phyloP scores from a whole-genome alignment of 2,113 vertebrate genomes.

The Callionymus lyra region DNA sequence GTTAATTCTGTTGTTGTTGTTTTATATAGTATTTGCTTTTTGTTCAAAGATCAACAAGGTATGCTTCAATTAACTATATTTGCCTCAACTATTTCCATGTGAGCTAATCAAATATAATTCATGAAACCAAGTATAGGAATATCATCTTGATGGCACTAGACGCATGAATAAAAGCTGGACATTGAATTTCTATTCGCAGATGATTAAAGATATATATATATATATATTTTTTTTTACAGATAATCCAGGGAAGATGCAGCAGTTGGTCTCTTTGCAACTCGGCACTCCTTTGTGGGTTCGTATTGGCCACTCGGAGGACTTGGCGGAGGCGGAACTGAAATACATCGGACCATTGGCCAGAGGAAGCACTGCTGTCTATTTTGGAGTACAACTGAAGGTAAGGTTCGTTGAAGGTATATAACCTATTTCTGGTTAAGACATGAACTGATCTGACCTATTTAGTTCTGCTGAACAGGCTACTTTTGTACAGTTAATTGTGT shows the following conservation, averaged over 20 bases:
- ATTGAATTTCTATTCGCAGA: not conserved
- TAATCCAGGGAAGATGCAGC: slow-evolving; percentile 46
- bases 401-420: not conserved
- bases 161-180: not conserved
- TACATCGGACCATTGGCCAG: slow-evolving; percentile 58
- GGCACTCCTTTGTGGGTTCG: slow-evolving; percentile 58
- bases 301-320: slow-evolving; percentile 46
- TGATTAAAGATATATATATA: not conserved
- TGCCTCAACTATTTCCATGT: too few species aligned
- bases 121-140: too few species aligned
- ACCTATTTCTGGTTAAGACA: too few species aligned
- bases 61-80: too few species aligned
- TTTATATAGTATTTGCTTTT: too few species aligned
- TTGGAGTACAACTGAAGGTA: slow-evolving; percentile 72
- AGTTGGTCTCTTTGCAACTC: slow-evolving; percentile 34
- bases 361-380: slow-evolving; percentile 54
- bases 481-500: too few species aligned
- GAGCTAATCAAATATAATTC: too few species aligned
- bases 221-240: slow-evolving; percentile 9
- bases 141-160: too few species aligned
- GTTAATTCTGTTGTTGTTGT: too few species aligned
- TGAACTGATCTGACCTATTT: too few species aligned
- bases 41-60: too few species aligned
- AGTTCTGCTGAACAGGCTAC: too few species aligned
- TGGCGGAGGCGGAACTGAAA: slow-evolving; percentile 62